Conservation (phyloP, 2,113 vertebrate species). For the Lynx canadensis region DNA sequence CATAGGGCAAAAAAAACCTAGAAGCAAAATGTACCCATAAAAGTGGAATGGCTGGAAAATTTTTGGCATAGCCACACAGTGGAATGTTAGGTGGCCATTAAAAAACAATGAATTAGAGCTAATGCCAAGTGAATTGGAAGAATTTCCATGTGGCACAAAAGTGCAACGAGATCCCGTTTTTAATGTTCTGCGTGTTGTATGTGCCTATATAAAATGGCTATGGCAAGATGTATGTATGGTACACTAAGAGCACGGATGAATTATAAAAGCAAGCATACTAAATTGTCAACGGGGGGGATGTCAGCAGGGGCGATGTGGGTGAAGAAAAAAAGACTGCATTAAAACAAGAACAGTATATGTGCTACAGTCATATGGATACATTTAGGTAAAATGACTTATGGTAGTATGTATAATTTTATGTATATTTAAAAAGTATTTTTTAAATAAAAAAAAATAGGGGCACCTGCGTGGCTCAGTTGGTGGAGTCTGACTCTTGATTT, state of each 20-base stretch:
- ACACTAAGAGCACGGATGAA: not conserved
- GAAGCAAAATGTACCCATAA: not conserved
- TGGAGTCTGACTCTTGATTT: no score
- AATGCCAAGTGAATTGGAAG: not conserved
- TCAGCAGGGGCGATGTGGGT: not conserved
- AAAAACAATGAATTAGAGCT: not conserved
- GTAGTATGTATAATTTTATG: not conserved
- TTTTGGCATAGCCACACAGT: not conserved
- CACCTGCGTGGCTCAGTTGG: no score
- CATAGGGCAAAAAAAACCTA: not conserved
- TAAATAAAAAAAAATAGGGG: not conserved
- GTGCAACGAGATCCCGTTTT: not conserved
- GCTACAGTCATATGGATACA: not conserved
- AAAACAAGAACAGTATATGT: not conserved
- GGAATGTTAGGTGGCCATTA: not conserved
- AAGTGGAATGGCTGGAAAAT: not conserved
- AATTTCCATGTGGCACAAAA: not conserved
- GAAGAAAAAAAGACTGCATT: not conserved
- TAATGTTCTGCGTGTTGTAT: not conserved
- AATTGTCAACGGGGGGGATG: not conserved
- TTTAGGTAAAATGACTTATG: not conserved
- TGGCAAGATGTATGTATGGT: no score
- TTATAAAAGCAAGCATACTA: not conserved
- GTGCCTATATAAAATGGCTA: not conserved
- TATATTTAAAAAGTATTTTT: not conserved